Conservation (phyloP, 2,888 invertebrate species). For the Rhopalosiphum nymphaeae region DNA sequence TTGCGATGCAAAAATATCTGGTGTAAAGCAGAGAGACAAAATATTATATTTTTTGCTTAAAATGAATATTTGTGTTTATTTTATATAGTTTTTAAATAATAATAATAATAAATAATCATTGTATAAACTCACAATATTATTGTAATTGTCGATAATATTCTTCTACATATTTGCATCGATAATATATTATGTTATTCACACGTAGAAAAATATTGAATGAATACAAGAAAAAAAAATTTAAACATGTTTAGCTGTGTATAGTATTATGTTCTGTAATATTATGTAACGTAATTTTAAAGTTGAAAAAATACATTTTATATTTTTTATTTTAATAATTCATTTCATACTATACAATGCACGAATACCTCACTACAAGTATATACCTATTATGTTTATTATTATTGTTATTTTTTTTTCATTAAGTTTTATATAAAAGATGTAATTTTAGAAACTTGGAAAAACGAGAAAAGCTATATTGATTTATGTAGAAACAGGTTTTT, state of each 20-base stretch:
- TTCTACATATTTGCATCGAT: background rate
- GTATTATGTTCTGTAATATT: background rate
- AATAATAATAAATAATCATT: background rate
- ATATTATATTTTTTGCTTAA: background rate
- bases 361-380: background rate
- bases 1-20: background rate
- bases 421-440: background rate
- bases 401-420: background rate
- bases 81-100: no score
- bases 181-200: background rate
- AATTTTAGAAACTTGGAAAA: background rate
- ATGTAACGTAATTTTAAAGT: background rate
- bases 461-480: background rate
- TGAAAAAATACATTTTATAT: background rate
- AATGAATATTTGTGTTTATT: background rate
- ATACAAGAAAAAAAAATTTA: background rate
- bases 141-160: background rate
- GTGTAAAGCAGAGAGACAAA: background rate
- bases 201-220: background rate
- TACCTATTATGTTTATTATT: background rate
- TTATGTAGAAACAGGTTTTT: constrained; percentile 1
- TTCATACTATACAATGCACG: background rate
- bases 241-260: background rate
- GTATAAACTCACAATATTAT: background rate
- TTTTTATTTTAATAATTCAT: background rate